A percentile compares a stretch with the other conserved stretches of the same genome.
Evolutionary conservation across 1,140 invertebrate species (phyloP).

Genomic region (Drosophila navojoa): DNA sequence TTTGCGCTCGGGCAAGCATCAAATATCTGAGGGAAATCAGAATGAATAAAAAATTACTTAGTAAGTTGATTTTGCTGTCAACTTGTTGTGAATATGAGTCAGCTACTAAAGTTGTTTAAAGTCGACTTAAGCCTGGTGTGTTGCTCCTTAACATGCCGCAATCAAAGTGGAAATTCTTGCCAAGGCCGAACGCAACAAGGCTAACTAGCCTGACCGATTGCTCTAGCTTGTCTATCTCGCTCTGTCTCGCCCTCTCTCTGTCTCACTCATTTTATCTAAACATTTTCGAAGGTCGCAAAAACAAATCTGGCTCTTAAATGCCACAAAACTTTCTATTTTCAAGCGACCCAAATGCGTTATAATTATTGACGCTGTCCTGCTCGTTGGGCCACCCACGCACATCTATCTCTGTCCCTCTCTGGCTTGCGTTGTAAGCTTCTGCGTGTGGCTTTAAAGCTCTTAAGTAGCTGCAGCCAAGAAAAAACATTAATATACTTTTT

Average conservation of each 20-base stretch:
- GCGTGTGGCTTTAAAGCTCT: slow-evolving; percentile 33
- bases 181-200: slow-evolving; percentile 16
- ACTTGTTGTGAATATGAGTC: slow-evolving; percentile 20
- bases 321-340: slow-evolving; percentile 57
- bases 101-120: slow-evolving; percentile 5
- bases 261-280: too few relatives aligned
- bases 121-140: not conserved
- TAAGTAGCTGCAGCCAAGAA: slow-evolving; percentile 26
- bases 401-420: not conserved
- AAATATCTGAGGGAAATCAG: not conserved
- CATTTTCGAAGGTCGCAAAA: not conserved
- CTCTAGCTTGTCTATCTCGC: not conserved
- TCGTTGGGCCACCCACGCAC: not conserved
- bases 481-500: slow-evolving; percentile 62
- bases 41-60: not conserved
- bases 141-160: not conserved
- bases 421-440: not conserved
- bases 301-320: slow-evolving; percentile 49
- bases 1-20: not conserved
- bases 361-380: slow-evolving; percentile 58
- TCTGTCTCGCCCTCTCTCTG: too few relatives aligned
- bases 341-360: slow-evolving; percentile 73
- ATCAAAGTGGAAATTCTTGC: slow-evolving; percentile 20
- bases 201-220: not conserved
- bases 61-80: slow-evolving; percentile 8